phyloP scores from a whole-genome alignment of 2,113 vertebrate species.

The Python bivittatus region DNA sequence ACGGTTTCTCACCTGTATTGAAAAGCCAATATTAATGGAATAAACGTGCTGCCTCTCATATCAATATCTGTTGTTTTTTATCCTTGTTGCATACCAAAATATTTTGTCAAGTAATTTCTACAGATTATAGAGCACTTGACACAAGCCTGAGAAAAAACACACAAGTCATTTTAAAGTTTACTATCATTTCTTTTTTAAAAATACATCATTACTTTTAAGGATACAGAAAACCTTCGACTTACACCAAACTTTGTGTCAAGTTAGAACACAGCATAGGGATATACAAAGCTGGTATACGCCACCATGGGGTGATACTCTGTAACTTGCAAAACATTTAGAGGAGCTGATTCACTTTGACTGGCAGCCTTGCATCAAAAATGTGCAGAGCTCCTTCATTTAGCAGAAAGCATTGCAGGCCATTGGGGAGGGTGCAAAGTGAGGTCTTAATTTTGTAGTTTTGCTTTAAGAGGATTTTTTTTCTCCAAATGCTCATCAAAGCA shows the following conservation, averaged over 20 bases:
- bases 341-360: not conserved
- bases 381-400: not conserved
- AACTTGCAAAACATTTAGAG: not conserved
- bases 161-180: not conserved
- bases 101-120: not conserved
- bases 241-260: not conserved
- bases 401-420: not conserved
- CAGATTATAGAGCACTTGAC: not conserved
- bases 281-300: not conserved
- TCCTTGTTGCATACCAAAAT: not conserved
- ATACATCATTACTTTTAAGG: not conserved
- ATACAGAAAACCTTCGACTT: not conserved
- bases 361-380: not conserved
- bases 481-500: not conserved
- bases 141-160: not conserved
- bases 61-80: not conserved
- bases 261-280: not conserved
- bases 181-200: not conserved
- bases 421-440: not conserved
- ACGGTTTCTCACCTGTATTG: conserved; percentile 91
- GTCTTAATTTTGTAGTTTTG: not conserved
- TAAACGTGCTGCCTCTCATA: not conserved
- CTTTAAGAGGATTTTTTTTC: not conserved
- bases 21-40: not conserved
- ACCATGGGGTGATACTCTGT: not conserved